Evolutionary conservation across 2,797 vertebrate species (phyloP).

Genomic region (Pangasius krempfi): DNA sequence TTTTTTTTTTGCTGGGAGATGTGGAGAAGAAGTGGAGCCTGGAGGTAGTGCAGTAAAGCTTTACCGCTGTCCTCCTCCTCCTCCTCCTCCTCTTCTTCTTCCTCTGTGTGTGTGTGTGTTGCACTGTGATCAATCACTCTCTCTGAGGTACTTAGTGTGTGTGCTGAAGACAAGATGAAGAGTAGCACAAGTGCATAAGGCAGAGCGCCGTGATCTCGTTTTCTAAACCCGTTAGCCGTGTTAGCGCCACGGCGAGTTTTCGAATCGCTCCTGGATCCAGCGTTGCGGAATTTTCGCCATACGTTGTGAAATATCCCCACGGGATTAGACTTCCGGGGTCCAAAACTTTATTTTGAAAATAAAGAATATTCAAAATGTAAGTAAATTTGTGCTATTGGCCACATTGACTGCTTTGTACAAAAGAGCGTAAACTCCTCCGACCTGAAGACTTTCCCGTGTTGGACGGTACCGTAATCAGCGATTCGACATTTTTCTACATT

Average conservation of each 20-base stretch:
- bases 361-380: background rate
- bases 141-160: conserved; percentile 29
- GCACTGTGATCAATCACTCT: conserved; percentile 34
- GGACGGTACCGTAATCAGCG: background rate
- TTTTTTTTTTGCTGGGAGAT: background rate
- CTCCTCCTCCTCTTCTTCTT: background rate
- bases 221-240: background rate
- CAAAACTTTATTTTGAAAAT: background rate
- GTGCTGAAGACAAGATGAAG: conserved; percentile 29
- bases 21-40: background rate
- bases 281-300: background rate
- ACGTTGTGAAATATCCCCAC: background rate
- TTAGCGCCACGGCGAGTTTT: no score
- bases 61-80: background rate
- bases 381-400: no score
- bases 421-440: background rate
- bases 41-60: conserved; percentile 7
- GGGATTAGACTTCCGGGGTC: background rate
- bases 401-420: no score
- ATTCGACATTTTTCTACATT: no score
- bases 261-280: background rate
- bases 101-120: conserved; percentile 24
- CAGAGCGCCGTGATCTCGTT: background rate
- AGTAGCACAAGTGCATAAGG: conserved; percentile 2
- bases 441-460: background rate